Base-by-base conservation (phyloP, 2,888 invertebrate genomes). In the Pristionchus maxplancki region DNA sequence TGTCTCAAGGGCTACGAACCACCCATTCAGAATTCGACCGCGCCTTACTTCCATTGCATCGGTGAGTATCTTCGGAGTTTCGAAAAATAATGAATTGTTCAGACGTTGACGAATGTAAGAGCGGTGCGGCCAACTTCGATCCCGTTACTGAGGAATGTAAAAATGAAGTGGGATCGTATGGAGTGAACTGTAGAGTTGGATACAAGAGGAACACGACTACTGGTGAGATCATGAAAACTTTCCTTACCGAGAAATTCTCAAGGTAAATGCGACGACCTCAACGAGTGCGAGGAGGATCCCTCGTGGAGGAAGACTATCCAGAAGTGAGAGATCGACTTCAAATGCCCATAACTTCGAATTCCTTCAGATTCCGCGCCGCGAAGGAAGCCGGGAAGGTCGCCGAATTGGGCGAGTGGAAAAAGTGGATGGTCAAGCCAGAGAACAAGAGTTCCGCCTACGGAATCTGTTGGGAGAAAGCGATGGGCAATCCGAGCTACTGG, bases 91-190 rank as follows among this genome's bases (percentile, higher is more conserved):
- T 74, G 11, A 37, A 24, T 3, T 11, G 24, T 81, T 44, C 8
- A 81, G 88, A 88, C 17, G 31, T 71, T 34, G 81, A 88, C 81
- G 88, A 88, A 34, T 88, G 88, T 37, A 58, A 58, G 88, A 62
- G 58, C 17, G 89, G 89, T 4, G 74, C 34, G 37, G 88, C 89
- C 13, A 71, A 58, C 37, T 89, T 71, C n/a, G 89, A 89, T 74
- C 89, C 89, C 0, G n/a, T 78, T 20, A 89, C 89, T 20, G 88
- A 89, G 37, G 88, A 88, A 58, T 89, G 89, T 74, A 37, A 11
- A 13, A 67, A 89, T 44, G 58, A 71, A 53, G 53, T 53, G 3
- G 82, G 82, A 83, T 83, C 82, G 53, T 83, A 83, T 37, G 82
- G n/a, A 34, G 53, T 83, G 15, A 28, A 24, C 50, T 83, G 82